phyloP scores from a whole-genome alignment of 1,140 invertebrate genomes.

The Halesus radiatus region DNA sequence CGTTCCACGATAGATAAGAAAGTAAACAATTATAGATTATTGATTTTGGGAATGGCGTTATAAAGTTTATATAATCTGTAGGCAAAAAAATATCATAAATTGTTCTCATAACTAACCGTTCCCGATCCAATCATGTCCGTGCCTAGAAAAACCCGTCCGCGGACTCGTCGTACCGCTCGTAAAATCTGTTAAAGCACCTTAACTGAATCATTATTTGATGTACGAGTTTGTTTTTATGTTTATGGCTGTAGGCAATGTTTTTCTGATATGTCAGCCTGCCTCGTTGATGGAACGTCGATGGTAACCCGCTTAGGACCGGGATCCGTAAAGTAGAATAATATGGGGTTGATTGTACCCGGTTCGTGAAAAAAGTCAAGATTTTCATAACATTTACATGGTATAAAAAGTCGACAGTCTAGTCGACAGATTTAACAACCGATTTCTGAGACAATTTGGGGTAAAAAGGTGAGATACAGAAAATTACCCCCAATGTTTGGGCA shows the following conservation, averaged over 20 bases:
- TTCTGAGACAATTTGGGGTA: too few relatives aligned
- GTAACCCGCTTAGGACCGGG: not conserved
- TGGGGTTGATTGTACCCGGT: too few relatives aligned
- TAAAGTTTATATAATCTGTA: slow-evolving; percentile 18
- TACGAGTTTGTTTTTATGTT: slow-evolving; percentile 42
- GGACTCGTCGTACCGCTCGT: slow-evolving; percentile 11
- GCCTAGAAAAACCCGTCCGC: slow-evolving; percentile 8
- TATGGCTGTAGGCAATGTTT: slow-evolving; percentile 21
- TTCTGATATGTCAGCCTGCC: slow-evolving; percentile 17
- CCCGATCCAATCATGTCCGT: slow-evolving; percentile 4
- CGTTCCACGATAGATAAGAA: too few relatives aligned
- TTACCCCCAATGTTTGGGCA: too few relatives aligned
- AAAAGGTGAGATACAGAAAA: too few relatives aligned
- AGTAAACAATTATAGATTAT: slow-evolving; percentile 6
- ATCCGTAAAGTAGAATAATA: too few relatives aligned
- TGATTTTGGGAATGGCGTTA: slow-evolving; percentile 23
- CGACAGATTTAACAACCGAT: too few relatives aligned
- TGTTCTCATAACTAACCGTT: slow-evolving; percentile 30
- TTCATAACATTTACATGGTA: too few relatives aligned
- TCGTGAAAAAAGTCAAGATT: too few relatives aligned
- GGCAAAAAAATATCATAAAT: slow-evolving; percentile 23
- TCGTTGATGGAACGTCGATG: not conserved
- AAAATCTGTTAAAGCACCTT: slow-evolving; percentile 31
- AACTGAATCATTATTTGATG: slow-evolving; percentile 40
- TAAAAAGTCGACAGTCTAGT: too few relatives aligned